Base-by-base conservation (phyloP, 2,888 invertebrate genomes). In the Yponomeuta evonymella region DNA sequence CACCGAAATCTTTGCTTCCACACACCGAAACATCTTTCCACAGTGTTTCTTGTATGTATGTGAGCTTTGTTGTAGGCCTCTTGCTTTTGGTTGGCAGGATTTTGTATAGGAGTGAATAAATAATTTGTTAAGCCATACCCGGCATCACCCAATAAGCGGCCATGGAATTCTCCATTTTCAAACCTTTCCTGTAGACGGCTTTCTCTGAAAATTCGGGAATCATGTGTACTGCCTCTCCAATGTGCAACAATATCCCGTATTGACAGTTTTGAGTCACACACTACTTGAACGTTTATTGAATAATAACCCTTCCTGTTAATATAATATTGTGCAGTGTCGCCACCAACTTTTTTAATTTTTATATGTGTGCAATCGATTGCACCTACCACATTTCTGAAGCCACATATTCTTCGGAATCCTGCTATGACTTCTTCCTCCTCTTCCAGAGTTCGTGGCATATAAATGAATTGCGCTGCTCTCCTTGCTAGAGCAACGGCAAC, bases 1-100 rank as follows among this genome's bases (percentile, higher is more conserved):
- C 73, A 75, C 33, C 69, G 72, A 58, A 74, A 75, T 3, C 75
- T 48, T 48, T 72, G 71, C 67, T 75, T 75, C 74, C 72, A 73
- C n/a, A 75, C 72, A 9, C 74, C 74, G 67, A 75, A 73, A 58
- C 75, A 75, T 10, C 75, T 48, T 67, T 75, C 75, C 6, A 75
- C 71, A 15, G 66, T 64, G 67, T 75, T 75, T 12, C 73, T 33
- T 36, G 74, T 73, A 10, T 1, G 2, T 12, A 74, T 74, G 5
- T 74, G 75, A n/a, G 72, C 71, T 48, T 48, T 30, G 48, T 75
- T 75, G 70, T 75, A 75, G 3, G 23, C n/a, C 65, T 72, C 73
- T 69, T 75, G 73, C 11, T 30, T 33, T 64, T 1, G 43, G 36
- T 6, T 58, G 8, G 4, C 2, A 4, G 73, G 70, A 4, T 70